phyloP scores from a whole-genome alignment of 2,113 vertebrate species.

The Ammodytes marinus region DNA sequence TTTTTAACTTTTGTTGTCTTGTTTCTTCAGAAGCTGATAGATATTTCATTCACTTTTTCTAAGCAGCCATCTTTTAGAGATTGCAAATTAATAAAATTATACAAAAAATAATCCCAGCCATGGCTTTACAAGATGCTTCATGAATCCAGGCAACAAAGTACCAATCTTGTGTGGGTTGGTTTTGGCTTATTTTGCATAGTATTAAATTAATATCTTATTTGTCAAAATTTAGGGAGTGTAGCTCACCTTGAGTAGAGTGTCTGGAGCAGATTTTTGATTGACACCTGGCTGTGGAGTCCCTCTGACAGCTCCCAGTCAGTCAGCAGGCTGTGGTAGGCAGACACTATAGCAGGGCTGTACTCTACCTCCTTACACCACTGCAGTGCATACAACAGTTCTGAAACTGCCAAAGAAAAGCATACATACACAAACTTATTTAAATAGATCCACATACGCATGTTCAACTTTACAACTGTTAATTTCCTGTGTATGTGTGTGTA shows the following conservation, averaged over 20 bases:
- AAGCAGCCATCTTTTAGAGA: background rate
- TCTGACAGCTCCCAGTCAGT: slow-evolving; percentile 85
- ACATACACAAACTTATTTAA: slow-evolving; percentile 16
- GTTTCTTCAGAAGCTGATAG: background rate
- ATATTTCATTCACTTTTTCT: background rate
- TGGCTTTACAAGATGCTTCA: background rate
- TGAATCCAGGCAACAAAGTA: no score
- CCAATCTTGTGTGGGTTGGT: no score
- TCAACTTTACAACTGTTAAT: background rate
- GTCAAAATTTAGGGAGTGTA: background rate
- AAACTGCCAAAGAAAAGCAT: slow-evolving; percentile 80
- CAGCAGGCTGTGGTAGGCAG: slow-evolving; percentile 86
- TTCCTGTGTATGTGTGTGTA: slow-evolving; percentile 34
- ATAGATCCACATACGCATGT: background rate
- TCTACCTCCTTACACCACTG: slow-evolving; percentile 96
- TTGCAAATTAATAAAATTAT: background rate
- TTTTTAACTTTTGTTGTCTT: no score
- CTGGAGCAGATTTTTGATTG: slow-evolving; percentile 81
- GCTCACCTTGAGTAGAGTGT: slow-evolving; percentile 89
- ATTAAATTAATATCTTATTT: no score
- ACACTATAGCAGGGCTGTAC: slow-evolving; percentile 78
- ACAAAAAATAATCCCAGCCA: background rate
- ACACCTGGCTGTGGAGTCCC: slow-evolving; percentile 73
- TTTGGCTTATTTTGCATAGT: no score
- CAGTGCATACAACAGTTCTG: slow-evolving; percentile 91